Evolutionary conservation across 2,113 vertebrate species (phyloP).

Genomic region (Misgurnus mizolepis): DNA sequence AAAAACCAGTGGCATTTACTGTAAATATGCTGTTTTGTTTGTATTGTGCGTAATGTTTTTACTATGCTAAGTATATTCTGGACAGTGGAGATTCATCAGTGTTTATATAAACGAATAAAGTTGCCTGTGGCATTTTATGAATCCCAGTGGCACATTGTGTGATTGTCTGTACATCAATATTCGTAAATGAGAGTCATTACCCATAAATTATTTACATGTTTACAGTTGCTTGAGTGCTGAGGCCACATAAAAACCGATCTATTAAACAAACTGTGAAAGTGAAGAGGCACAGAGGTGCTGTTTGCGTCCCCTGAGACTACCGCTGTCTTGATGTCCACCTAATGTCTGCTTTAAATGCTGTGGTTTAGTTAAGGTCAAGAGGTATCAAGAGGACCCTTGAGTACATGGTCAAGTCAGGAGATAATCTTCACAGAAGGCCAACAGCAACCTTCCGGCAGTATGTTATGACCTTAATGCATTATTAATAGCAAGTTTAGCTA

Average conservation of each 20-base stretch:
- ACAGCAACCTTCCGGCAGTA: neutral
- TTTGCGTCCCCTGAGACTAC: neutral
- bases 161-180: slow-evolving; percentile 16
- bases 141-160: slow-evolving; percentile 13
- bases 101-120: neutral
- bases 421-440: slow-evolving; percentile 19
- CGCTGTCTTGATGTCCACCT: slow-evolving; percentile 11
- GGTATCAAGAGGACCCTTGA: slow-evolving; percentile 31
- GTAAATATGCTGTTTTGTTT: slow-evolving; percentile 10
- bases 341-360: slow-evolving; percentile 37
- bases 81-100: neutral
- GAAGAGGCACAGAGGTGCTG: neutral
- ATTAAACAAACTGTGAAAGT: neutral
- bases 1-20: neutral
- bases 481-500: neutral
- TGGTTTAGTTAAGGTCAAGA: slow-evolving; percentile 13
- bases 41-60: neutral
- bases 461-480: slow-evolving; percentile 5
- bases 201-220: slow-evolving; percentile 28
- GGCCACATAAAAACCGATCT: neutral
- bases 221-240: slow-evolving; percentile 11
- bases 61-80: neutral
- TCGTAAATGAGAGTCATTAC: slow-evolving; percentile 10
- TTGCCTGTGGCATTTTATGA: neutral
- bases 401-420: slow-evolving; percentile 19